Conservation (phyloP, 2,888 invertebrate species). For the Megalurothrips usitatus region DNA sequence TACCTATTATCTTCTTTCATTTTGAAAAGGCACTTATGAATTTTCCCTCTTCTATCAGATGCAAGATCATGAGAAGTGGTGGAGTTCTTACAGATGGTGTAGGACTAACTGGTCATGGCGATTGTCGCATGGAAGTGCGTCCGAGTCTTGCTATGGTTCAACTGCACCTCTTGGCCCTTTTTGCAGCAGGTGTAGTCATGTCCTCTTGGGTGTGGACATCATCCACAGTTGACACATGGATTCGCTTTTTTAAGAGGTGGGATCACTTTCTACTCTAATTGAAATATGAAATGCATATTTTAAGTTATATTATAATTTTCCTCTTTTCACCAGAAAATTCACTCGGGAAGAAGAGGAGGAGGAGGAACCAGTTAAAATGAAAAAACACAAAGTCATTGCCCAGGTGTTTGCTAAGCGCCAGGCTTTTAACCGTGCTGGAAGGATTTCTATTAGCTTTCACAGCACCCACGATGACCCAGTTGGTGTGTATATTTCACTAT, state of each 20-base stretch:
- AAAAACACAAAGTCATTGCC: constrained; percentile 87
- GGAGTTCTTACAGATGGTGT: constrained; percentile 41
- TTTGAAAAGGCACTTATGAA: constrained; percentile 27
- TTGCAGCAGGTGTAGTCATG: constrained; percentile 81
- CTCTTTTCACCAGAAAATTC: constrained; percentile 30
- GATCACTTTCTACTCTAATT: constrained; percentile 29
- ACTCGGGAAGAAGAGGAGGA: constrained; percentile 53
- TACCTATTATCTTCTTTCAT: neutral
- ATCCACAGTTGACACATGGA: constrained; percentile 80
- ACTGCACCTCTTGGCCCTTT: constrained; percentile 74
- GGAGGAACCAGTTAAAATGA: constrained; percentile 64
- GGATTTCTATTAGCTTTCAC: constrained; percentile 81
- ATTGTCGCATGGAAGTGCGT: constrained; percentile 63
- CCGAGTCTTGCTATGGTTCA: constrained; percentile 81
- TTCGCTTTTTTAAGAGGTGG: constrained; percentile 75
- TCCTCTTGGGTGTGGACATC: constrained; percentile 93
- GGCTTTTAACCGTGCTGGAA: constrained; percentile 70
- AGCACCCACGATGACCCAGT: constrained; percentile 89
- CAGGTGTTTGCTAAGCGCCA: constrained; percentile 84
- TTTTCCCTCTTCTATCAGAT: constrained; percentile 44
- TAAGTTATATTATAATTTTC: constrained; percentile 32
- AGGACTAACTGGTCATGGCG: constrained; percentile 41
- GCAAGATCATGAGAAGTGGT: constrained; percentile 43
- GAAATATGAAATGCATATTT: constrained; percentile 1
- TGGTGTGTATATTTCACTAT: constrained; percentile 44